These are phyloP conservation scores for Nannoperca obscura DNA, from an alignment of 2,797 vertebrate species.

Conservation along the genomic window DNA sequence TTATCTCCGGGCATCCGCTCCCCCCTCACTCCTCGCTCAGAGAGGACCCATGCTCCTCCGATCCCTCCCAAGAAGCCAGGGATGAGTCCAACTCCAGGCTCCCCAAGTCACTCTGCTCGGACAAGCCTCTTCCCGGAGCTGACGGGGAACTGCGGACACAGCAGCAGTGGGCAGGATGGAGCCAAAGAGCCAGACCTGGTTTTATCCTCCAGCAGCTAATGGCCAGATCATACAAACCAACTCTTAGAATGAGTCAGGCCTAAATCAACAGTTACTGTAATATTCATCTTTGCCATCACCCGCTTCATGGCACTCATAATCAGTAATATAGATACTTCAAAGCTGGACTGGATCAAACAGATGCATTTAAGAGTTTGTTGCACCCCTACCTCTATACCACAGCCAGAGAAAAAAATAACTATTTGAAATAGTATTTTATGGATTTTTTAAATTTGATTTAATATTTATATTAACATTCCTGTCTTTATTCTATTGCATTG, in stretches of 20 bases:
- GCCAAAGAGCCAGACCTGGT: conserved; percentile 93
- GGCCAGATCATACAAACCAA: conserved; percentile 4
- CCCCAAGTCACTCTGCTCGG: conserved; percentile 81
- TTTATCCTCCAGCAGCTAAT: conserved; percentile 92
- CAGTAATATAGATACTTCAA: conserved; percentile 19
- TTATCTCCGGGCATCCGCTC: conserved; percentile 93
- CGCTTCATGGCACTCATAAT: conserved; percentile 21
- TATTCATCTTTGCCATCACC: conserved; percentile 1
- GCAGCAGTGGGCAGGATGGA: conserved; percentile 84
- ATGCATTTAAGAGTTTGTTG: conserved; percentile 25
- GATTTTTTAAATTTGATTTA: conserved; percentile 31
- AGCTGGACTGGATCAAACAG: conserved; percentile 25
- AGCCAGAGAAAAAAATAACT: conserved; percentile 42
- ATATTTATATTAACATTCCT: conserved; percentile 39
- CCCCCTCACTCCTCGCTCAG: conserved; percentile 91
- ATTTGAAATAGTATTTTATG: conserved; percentile 43
- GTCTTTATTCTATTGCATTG: conserved; percentile 31
- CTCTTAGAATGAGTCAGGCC: conserved; percentile 15
- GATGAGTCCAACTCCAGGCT: conserved; percentile 89
- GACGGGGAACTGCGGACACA: conserved; percentile 87
- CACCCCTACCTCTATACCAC: conserved; percentile 39
- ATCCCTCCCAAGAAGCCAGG: conserved; percentile 94
- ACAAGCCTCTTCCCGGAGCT: conserved; percentile 87
- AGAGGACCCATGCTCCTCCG: conserved; percentile 90
- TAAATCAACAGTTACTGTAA: conserved; percentile 31